Base-by-base conservation (phyloP, 2,888 invertebrate species). In the Lottia gigantea region DNA sequence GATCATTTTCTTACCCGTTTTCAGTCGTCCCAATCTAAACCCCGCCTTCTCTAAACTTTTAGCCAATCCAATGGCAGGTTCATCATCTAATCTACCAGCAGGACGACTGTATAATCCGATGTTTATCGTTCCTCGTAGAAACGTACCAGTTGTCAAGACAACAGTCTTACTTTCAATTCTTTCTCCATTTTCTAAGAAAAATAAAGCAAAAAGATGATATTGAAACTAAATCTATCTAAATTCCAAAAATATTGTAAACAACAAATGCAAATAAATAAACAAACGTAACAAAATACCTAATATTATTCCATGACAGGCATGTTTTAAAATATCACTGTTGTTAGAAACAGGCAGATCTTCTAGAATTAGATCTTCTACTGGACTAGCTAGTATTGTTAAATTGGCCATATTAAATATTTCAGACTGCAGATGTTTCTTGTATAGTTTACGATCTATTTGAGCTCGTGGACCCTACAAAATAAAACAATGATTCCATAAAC, bases 91-190 rank as follows among this genome's bases (percentile, higher is more conserved):
- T 76, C 95, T 90, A 0, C 96, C 96, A 31, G 95, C 95, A 2
- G 94, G 93, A 76, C 90, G 91, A 49, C 91, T 90, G 78, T 93
- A 92, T 75, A 93, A 86, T 0, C 96, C 96, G 70, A 95, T 93
- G 86, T 94, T 94, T 69, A 96, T 95, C 84, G 93, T 92, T 0
- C 94, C 96, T 73, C 94, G 92, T 61, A 96, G 90, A 89, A 96
- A 96, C 0, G 96, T 96, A 3, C 96, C 96, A 0, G 96, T 95
- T 26, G 95, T 95, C 78, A 96, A 91, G 7, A 96, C 91, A 11
- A 95, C 94, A 62, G 92, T 89, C 71, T 91, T 90, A 16, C 93
- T 91, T 31, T 69, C 46, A 4, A 88, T 71, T 62, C 66, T 72
- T 26, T 82, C 76, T 14, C 87, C 87, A 74, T 81, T 76, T 19